Percentiles rank a stretch among this genome's conserved stretches.
phyloP scores from a whole-genome alignment of 2,797 vertebrate genomes.

The Melanotaenia pygmaea region DNA sequence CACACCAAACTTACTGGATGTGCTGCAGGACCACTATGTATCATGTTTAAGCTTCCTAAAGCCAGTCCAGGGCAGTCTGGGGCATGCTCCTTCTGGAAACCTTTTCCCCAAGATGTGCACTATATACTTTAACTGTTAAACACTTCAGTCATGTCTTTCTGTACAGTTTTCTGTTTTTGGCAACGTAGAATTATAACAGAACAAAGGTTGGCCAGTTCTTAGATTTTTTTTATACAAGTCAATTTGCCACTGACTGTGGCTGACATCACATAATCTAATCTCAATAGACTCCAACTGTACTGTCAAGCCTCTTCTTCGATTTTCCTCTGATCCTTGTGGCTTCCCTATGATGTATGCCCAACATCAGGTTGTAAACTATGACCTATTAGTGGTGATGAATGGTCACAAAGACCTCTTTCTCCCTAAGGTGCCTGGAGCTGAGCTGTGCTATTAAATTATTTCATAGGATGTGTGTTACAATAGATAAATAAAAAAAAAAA shows the following conservation, averaged over 20 bases:
- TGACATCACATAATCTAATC: slow-evolving; percentile 55
- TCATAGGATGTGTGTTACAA: slow-evolving; percentile 4
- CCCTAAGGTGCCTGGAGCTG: slow-evolving; percentile 36
- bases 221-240: slow-evolving; percentile 12
- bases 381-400: slow-evolving; percentile 78
- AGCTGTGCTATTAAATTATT: slow-evolving; percentile 17
- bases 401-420: slow-evolving; percentile 52
- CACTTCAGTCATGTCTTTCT: neutral
- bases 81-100: neutral
- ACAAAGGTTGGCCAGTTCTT: neutral
- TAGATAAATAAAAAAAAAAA: slow-evolving; percentile 11
- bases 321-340: slow-evolving; percentile 31
- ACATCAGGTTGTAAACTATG: slow-evolving; percentile 72
- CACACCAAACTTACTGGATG: slow-evolving; percentile 10
- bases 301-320: slow-evolving; percentile 32
- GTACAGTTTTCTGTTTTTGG: slow-evolving; percentile 6
- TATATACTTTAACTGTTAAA: neutral
- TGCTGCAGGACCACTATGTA: slow-evolving; percentile 15
- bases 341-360: slow-evolving; percentile 63
- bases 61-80: neutral
- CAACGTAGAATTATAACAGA: neutral
- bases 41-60: slow-evolving; percentile 27
- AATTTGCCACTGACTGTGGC: slow-evolving; percentile 22
- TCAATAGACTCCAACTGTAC: slow-evolving; percentile 34
- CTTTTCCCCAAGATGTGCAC: neutral